Evolutionary conservation across 2,888 invertebrate genomes (phyloP).

Genomic region (Pseudococcus jackbeardsleyi): DNA sequence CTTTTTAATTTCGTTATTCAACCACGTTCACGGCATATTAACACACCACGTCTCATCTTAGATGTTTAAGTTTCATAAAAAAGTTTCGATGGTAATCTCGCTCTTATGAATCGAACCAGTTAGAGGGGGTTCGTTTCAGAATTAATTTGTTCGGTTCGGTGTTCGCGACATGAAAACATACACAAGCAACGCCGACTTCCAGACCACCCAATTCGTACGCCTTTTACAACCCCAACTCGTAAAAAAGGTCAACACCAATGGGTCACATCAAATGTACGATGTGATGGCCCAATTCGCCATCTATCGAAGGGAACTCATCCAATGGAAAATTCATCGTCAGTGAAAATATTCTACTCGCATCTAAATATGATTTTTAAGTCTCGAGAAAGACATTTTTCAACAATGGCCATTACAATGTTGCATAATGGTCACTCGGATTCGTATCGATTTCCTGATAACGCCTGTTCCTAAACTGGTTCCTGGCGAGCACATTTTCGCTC

Average conservation of each 20-base stretch:
- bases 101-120: not conserved
- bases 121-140: conserved; percentile 24
- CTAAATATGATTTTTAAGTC: not conserved
- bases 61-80: conserved; percentile 18
- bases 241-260: not conserved
- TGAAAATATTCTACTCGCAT: not conserved
- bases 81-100: not conserved
- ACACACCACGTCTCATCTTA: not conserved
- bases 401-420: conserved; percentile 38
- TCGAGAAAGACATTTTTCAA: not conserved
- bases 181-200: not conserved
- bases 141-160: conserved; percentile 46
- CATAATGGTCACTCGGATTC: not conserved
- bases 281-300: not conserved
- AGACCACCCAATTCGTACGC: conserved; percentile 23
- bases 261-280: not conserved
- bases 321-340: not conserved
- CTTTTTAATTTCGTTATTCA: conserved; percentile 17
- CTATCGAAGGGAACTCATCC: not conserved
- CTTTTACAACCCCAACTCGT: conserved; percentile 29
- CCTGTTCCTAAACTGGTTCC: not conserved
- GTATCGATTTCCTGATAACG: conserved; percentile 19
- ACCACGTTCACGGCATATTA: conserved; percentile 31
- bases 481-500: not conserved
- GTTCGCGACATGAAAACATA: conserved; percentile 19